Conservation (phyloP, 2,797 vertebrate species). For the Nasua narica region DNA sequence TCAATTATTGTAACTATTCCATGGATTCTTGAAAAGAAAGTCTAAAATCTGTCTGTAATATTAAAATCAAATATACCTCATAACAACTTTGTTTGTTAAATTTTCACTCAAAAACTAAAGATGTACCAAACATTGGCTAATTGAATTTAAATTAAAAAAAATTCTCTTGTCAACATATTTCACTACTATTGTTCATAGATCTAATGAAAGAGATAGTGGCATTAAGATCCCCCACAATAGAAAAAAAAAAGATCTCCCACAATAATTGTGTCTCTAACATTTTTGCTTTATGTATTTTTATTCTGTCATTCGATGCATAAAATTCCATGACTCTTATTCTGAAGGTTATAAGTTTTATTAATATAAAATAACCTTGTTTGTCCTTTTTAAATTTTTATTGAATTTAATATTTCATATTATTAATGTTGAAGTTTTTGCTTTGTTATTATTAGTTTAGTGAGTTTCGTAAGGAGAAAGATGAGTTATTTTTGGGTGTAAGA, state of each 20-base stretch:
- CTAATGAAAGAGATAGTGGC: background rate
- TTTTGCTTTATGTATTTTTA: slow-evolving; percentile 15
- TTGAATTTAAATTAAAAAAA: background rate
- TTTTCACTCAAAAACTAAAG: background rate
- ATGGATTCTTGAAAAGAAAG: background rate
- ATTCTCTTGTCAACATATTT: background rate
- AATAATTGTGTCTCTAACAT: background rate
- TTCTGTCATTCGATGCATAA: background rate
- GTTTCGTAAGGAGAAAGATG: background rate
- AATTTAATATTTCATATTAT: background rate
- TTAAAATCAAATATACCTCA: background rate
- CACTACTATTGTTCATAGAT: background rate
- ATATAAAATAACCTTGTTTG: background rate
- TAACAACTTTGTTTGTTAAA: background rate
- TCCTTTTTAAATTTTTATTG: slow-evolving; percentile 7
- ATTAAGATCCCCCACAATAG: background rate
- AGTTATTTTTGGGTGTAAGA: background rate
- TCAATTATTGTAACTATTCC: background rate
- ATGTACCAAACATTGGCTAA: background rate
- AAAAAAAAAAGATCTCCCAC: too few relatives aligned
- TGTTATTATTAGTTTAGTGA: background rate
- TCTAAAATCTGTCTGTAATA: background rate
- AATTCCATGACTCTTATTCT: background rate
- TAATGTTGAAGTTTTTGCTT: background rate
- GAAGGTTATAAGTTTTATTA: slow-evolving; percentile 4